Conservation (phyloP, 1,140 invertebrate species). For the Drosophila prosaltans region DNA sequence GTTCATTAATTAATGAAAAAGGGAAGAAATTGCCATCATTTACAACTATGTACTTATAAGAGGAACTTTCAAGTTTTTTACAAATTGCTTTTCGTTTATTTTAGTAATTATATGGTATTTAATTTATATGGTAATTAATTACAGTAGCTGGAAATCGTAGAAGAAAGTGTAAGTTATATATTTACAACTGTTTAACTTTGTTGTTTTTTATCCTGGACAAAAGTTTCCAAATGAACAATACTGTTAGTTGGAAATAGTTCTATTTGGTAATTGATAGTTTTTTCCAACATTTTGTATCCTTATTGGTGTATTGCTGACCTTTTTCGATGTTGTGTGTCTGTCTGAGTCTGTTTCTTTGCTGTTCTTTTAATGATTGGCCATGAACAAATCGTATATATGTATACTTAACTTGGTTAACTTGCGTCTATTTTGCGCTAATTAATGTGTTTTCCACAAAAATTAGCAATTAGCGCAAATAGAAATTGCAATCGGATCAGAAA, state of each 20-base stretch:
- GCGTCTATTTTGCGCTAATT: constrained; percentile 77
- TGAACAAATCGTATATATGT: not conserved
- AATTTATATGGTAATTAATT: no score
- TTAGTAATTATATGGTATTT: no score
- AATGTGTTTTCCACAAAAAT: constrained; percentile 81
- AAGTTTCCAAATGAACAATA: no score
- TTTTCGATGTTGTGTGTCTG: not conserved
- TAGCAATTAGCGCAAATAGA: constrained; percentile 79
- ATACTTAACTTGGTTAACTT: constrained; percentile 39
- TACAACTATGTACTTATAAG: not conserved
- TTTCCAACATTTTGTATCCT: no score
- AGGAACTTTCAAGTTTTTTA: no score
- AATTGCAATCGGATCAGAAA: constrained; percentile 55
- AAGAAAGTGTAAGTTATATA: no score
- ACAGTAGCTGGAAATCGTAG: no score
- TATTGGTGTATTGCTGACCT: not conserved
- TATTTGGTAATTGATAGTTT: no score
- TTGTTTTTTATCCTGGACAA: no score
- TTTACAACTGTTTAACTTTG: no score
- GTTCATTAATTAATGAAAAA: constrained; percentile 6
- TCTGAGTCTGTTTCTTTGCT: not conserved
- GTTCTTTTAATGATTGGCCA: not conserved
- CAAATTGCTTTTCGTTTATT: no score
- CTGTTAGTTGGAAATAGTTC: no score
- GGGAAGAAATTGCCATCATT: not conserved